A percentile compares a stretch with the other conserved stretches of the same genome.
Conservation (phyloP, 2,888 invertebrate species). For the Melanargia galathea region DNA sequence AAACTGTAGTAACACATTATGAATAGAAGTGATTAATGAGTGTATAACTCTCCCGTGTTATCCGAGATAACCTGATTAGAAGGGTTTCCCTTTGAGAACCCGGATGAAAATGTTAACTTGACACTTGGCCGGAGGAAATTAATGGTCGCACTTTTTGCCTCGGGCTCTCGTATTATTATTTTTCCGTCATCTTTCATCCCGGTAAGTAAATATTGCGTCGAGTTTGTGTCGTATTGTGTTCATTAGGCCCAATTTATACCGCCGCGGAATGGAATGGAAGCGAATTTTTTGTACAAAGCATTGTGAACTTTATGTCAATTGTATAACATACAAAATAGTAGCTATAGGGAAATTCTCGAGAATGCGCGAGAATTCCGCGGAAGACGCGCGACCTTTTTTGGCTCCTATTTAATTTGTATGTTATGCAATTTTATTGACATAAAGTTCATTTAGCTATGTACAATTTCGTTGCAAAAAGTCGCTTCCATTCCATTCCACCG, state of each 20-base stretch:
- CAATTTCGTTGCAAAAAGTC: no score
- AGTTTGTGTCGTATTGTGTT: neutral
- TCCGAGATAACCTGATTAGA: constrained; percentile 49
- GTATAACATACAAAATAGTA: no score
- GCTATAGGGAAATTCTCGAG: no score
- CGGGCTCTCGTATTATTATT: constrained; percentile 26
- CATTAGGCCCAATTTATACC: neutral
- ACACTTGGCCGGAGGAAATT: constrained; percentile 36
- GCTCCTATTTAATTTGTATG: no score
- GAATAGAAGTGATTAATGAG: constrained; percentile 47
- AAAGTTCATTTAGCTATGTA: no score
- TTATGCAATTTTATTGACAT: no score
- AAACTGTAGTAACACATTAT: constrained; percentile 37
- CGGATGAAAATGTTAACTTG: constrained; percentile 44
- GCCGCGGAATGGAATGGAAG: no score
- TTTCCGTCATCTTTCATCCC: constrained; percentile 9
- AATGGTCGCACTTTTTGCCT: constrained; percentile 32
- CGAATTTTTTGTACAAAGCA: no score
- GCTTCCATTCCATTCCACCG: no score
- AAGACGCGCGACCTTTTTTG: no score
- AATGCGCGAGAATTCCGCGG: no score
- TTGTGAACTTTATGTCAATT: no score
- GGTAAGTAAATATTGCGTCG: constrained; percentile 10
- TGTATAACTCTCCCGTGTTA: constrained; percentile 46
- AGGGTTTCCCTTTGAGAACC: constrained; percentile 45